A percentile compares a stretch with the other conserved stretches of the same genome.
These are phyloP conservation scores for Drosophila pseudotalamancana DNA, from an alignment of 2,888 invertebrate genomes.

Conservation along the genomic window DNA sequence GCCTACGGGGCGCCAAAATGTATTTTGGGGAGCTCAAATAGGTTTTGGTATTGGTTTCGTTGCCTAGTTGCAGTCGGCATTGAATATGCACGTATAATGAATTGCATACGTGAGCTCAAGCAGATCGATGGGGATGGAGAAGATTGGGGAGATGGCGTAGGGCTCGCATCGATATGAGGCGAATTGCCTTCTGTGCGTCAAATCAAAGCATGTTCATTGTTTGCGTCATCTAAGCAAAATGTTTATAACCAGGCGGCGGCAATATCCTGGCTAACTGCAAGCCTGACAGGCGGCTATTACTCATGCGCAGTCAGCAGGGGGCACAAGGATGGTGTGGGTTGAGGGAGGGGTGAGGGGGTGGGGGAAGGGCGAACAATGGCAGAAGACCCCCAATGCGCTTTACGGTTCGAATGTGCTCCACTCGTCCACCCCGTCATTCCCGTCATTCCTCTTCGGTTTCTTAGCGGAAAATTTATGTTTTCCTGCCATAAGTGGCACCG, in stretches of 20 bases:
- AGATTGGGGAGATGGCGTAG: too few relatives aligned
- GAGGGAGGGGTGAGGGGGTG: background rate
- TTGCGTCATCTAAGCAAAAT: conserved; percentile 3
- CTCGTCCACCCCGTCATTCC: background rate
- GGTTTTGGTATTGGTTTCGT: background rate
- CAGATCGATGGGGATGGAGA: background rate
- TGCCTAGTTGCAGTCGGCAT: conserved; percentile 6
- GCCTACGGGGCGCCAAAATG: background rate
- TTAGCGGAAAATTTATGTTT: conserved; percentile 77
- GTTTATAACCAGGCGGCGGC: conserved; percentile 11
- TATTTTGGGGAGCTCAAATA: too few relatives aligned
- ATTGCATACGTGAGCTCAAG: background rate
- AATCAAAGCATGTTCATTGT: conserved; percentile 23
- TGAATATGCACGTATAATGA: background rate
- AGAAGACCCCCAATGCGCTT: conserved; percentile 17
- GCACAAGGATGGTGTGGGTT: conserved; percentile 5
- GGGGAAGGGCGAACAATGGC: background rate
- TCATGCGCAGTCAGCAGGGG: conserved; percentile 51
- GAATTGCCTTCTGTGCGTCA: conserved; percentile 1
- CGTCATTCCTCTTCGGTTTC: conserved; percentile 40
- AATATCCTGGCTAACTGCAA: conserved; percentile 19
- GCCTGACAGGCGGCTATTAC: conserved; percentile 64
- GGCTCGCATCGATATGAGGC: background rate
- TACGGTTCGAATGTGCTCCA: conserved; percentile 44
- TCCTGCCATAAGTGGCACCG: conserved; percentile 75